These are phyloP conservation scores for Cremastinae sp. DNA, from an alignment of 2,888 invertebrate species.

Conservation along the genomic window DNA sequence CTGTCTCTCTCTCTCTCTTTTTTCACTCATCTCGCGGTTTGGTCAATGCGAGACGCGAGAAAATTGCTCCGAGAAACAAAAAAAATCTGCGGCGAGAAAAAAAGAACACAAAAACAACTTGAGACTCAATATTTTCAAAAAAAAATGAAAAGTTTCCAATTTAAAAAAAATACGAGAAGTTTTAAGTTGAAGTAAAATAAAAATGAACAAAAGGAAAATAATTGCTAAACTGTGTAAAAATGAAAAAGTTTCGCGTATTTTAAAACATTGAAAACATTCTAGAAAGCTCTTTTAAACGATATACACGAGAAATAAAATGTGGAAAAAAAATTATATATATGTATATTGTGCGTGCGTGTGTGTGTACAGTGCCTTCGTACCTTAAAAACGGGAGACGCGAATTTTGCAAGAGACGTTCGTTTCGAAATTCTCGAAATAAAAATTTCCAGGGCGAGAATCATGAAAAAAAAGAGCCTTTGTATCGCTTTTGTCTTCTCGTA, in stretches of 20 bases:
- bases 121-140: conserved; percentile 64
- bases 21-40: conserved; percentile 34
- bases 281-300: conserved; percentile 67
- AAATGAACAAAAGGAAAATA: no score
- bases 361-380: conserved; percentile 79
- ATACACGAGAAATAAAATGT: no score
- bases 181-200: no score
- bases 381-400: conserved; percentile 64
- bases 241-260: conserved; percentile 19
- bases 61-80: conserved; percentile 69
- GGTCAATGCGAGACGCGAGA: conserved; percentile 72
- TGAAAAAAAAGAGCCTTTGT: conserved; percentile 46
- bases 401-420: conserved; percentile 19
- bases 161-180: no score
- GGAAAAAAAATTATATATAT: conserved; percentile 1
- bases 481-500: conserved; percentile 51
- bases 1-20: background rate
- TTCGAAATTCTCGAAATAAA: conserved; percentile 42
- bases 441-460: background rate
- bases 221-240: conserved; percentile 61
- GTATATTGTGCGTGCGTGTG: conserved; percentile 54
- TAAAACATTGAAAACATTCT: conserved; percentile 64
- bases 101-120: conserved; percentile 9
- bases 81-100: conserved; percentile 33
- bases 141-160: conserved; percentile 1